Percentiles rank a stretch among this genome's conserved stretches.
Conservation (phyloP, 2,113 vertebrate species). For the Osmerus mordax region DNA sequence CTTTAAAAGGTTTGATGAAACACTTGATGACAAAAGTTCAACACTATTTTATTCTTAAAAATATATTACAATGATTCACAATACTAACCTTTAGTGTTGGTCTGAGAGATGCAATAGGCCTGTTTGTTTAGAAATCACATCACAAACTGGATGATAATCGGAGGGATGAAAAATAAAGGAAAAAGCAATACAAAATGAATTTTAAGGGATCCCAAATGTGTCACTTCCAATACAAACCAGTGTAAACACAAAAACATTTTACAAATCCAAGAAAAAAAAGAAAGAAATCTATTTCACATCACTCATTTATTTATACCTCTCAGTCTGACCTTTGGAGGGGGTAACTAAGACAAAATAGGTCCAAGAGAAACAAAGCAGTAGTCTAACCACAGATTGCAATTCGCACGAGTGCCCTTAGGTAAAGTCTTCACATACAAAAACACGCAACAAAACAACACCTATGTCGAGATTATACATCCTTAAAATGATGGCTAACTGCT, state of each 20-base stretch:
- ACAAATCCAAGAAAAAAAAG: neutral
- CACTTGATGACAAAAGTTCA: neutral
- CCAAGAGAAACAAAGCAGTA: neutral
- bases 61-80: neutral
- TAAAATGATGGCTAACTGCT: neutral
- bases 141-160: neutral
- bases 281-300: slow-evolving; percentile 6
- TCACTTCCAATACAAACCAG: slow-evolving; percentile 10
- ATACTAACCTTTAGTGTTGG: slow-evolving; percentile 7
- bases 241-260: slow-evolving; percentile 10
- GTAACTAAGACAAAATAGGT: slow-evolving; percentile 16
- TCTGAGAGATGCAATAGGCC: neutral
- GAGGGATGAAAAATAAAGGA: neutral
- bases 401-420: slow-evolving; percentile 1
- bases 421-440: slow-evolving; percentile 1
- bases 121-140: neutral
- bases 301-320: slow-evolving; percentile 1
- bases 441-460: neutral
- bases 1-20: too few species aligned
- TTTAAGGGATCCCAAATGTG: slow-evolving; percentile 1
- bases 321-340: slow-evolving; percentile 3
- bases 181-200: neutral
- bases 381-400: slow-evolving; percentile 11
- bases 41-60: slow-evolving; percentile 12
- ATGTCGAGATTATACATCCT: neutral